Evolutionary conservation across 2,113 vertebrate genomes (phyloP).

Genomic region (Dipodomys spectabilis): DNA sequence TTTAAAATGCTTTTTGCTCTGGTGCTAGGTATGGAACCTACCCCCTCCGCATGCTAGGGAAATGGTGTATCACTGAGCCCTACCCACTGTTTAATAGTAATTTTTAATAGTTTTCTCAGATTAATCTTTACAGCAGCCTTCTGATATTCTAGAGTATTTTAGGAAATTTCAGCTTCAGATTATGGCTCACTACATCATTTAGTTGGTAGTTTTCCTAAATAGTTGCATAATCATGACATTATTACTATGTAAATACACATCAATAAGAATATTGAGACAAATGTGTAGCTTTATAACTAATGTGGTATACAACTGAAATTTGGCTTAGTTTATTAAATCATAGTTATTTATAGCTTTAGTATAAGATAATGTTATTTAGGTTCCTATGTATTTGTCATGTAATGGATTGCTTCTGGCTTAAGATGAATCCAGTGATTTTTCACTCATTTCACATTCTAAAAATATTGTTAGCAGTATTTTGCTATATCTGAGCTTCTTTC

Average conservation of each 20-base stretch:
- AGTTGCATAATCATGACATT: not conserved
- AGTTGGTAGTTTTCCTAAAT: not conserved
- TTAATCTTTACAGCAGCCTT: constrained; percentile 66
- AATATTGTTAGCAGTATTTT: constrained; percentile 19
- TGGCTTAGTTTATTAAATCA: constrained; percentile 33
- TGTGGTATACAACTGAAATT: not conserved
- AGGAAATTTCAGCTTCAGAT: constrained; percentile 54
- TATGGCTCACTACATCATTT: not conserved
- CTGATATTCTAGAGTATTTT: constrained; percentile 66
- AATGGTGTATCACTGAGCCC: not conserved
- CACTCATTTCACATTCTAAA: constrained; percentile 33
- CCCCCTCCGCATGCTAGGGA: not conserved
- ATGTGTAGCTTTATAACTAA: constrained; percentile 10
- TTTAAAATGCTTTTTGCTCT: too few species aligned
- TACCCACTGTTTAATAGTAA: not conserved
- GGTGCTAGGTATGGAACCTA: not conserved
- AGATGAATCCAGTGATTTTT: constrained; percentile 53
- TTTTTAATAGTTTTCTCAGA: constrained; percentile 31
- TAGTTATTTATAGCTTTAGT: constrained; percentile 40
- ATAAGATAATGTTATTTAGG: constrained; percentile 46
- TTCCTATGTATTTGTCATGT: constrained; percentile 33
- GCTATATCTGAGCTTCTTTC: not conserved
- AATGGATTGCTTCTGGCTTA: constrained; percentile 52
- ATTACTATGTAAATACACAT: constrained; percentile 21
- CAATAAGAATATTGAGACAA: constrained; percentile 13